Evolutionary conservation across 2,797 vertebrate genomes (phyloP).

Genomic region (Vultur gryphus): DNA sequence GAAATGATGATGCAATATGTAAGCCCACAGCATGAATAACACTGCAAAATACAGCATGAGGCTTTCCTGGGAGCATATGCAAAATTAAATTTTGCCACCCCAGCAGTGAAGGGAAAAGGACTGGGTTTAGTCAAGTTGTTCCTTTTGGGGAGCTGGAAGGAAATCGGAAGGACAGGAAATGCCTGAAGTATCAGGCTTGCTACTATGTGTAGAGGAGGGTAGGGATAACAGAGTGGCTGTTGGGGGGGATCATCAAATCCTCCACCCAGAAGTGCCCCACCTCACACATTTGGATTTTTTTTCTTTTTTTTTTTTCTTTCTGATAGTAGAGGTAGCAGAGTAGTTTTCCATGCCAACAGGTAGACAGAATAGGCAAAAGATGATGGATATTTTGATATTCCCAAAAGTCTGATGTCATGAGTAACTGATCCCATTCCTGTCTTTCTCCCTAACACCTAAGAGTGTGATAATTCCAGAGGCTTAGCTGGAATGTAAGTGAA

Average conservation of each 20-base stretch:
- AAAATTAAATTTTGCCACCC: background rate
- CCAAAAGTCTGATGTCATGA: background rate
- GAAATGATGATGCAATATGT: background rate
- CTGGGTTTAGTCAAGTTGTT: background rate
- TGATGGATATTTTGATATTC: background rate
- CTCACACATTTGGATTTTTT: background rate
- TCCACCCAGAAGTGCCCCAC: background rate
- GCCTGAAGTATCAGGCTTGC: background rate
- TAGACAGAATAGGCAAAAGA: background rate
- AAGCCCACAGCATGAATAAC: background rate
- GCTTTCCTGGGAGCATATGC: background rate
- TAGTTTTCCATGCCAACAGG: background rate
- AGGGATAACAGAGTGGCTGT: no score
- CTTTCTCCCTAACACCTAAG: background rate
- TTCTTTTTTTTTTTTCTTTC: background rate
- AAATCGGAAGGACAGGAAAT: background rate
- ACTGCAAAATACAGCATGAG: background rate
- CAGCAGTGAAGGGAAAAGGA: background rate
- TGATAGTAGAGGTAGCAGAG: background rate
- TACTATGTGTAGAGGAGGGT: background rate
- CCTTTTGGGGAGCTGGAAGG: background rate
- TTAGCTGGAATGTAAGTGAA: background rate
- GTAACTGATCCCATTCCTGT: background rate
- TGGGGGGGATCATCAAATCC: fast-evolving
- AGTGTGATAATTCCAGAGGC: background rate